A percentile compares a stretch with the other conserved stretches of the same genome.
phyloP scores from a whole-genome alignment of 2,888 invertebrate species.

The Zhuqinia jingwanae region DNA sequence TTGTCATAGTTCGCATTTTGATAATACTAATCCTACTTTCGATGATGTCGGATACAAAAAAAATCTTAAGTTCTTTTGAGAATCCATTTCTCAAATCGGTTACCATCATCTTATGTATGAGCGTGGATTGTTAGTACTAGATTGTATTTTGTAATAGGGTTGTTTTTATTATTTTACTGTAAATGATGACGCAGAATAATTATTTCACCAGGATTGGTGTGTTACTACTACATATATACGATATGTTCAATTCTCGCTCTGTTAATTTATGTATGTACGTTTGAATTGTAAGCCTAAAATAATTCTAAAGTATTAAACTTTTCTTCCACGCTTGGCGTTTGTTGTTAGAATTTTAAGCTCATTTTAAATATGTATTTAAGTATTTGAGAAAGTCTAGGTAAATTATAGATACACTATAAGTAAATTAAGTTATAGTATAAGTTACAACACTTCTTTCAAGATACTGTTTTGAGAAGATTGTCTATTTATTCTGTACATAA shows the following conservation, averaged over 20 bases:
- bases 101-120: no score
- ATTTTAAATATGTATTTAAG: no score
- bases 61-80: no score
- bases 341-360: not conserved
- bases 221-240: no score
- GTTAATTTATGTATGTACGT: not conserved
- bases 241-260: not conserved
- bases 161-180: not conserved
- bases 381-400: no score
- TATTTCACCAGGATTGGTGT: no score
- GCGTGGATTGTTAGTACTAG: no score
- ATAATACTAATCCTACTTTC: not conserved
- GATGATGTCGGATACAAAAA: not conserved
- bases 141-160: not conserved
- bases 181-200: no score
- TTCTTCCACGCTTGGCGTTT: constrained; percentile 12
- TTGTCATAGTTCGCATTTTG: not conserved
- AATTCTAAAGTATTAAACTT: no score
- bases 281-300: no score
- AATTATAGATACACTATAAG: no score
- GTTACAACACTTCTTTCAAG: not conserved
- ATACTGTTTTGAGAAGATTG: not conserved
- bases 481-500: constrained; percentile 42
- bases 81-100: not conserved
- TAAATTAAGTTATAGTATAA: no score